Evolutionary conservation across 2,797 vertebrate genomes (phyloP).

Genomic region (Arnoldichthys spilopterus): DNA sequence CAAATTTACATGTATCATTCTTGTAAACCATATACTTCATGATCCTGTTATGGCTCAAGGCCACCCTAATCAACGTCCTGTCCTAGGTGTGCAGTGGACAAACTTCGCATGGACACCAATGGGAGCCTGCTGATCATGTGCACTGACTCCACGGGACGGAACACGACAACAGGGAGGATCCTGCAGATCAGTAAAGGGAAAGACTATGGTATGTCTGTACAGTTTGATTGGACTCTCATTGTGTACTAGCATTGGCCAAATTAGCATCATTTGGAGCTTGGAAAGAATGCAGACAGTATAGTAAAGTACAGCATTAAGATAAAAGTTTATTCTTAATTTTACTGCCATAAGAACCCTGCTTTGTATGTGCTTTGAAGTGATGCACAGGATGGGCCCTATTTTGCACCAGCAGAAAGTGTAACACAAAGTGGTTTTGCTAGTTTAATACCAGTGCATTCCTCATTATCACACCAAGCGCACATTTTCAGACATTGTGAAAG

Average conservation of each 20-base stretch:
- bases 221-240: background rate
- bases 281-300: background rate
- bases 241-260: background rate
- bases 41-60: no score
- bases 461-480: no score
- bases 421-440: no score
- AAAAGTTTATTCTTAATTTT: no score
- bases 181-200: conserved; percentile 94
- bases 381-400: no score
- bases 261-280: background rate
- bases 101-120: conserved; percentile 83
- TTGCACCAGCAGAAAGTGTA: no score
- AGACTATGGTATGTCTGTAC: conserved; percentile 87
- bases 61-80: conserved; percentile 21
- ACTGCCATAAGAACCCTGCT: background rate
- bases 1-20: no score
- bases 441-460: no score
- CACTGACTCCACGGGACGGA: conserved; percentile 92
- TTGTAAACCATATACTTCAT: no score
- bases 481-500: no score
- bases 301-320: no score
- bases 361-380: background rate
- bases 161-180: conserved; percentile 91
- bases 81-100: conserved; percentile 92
- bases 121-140: conserved; percentile 93